Percentiles rank a stretch among this genome's conserved stretches.
Conservation (phyloP, 2,888 invertebrate genomes). For the Lissonota sp. region DNA sequence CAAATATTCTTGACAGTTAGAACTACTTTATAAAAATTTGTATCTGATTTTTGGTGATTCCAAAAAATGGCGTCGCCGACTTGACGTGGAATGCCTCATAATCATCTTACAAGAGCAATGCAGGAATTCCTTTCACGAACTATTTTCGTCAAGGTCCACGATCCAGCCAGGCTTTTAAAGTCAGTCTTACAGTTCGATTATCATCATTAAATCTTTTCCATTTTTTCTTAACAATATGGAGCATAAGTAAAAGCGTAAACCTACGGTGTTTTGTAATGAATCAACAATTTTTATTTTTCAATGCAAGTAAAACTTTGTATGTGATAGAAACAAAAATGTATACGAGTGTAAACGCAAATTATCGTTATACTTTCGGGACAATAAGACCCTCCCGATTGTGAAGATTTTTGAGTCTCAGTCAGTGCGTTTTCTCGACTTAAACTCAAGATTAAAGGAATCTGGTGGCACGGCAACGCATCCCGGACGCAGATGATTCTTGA, state of each 20-base stretch:
- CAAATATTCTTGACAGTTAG: too few species aligned
- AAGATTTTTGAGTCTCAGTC: neutral
- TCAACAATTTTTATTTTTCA: slow-evolving; percentile 25
- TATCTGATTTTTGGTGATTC: too few species aligned
- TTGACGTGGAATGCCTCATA: too few species aligned
- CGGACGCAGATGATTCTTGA: slow-evolving; percentile 85
- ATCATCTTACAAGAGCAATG: neutral
- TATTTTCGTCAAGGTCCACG: slow-evolving; percentile 35
- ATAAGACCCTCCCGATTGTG: too few species aligned
- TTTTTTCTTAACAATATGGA: slow-evolving; percentile 20
- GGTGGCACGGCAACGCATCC: slow-evolving; percentile 91
- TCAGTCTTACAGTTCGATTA: slow-evolving; percentile 66
- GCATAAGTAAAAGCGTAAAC: slow-evolving; percentile 31
- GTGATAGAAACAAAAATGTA: slow-evolving; percentile 3
- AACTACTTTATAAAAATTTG: too few species aligned
- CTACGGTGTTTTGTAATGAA: slow-evolving; percentile 27
- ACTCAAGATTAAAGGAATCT: slow-evolving; percentile 88
- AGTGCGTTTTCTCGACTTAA: slow-evolving; percentile 62
- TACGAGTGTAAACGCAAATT: neutral
- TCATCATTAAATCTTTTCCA: slow-evolving; percentile 6
- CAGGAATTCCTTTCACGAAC: neutral
- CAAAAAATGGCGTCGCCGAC: too few species aligned
- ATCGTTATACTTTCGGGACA: too few species aligned
- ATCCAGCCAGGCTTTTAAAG: slow-evolving; percentile 59
- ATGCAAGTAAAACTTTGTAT: slow-evolving; percentile 3